These are phyloP conservation scores for Thymelicus sylvestris DNA, from an alignment of 2,888 invertebrate species.

Conservation along the genomic window DNA sequence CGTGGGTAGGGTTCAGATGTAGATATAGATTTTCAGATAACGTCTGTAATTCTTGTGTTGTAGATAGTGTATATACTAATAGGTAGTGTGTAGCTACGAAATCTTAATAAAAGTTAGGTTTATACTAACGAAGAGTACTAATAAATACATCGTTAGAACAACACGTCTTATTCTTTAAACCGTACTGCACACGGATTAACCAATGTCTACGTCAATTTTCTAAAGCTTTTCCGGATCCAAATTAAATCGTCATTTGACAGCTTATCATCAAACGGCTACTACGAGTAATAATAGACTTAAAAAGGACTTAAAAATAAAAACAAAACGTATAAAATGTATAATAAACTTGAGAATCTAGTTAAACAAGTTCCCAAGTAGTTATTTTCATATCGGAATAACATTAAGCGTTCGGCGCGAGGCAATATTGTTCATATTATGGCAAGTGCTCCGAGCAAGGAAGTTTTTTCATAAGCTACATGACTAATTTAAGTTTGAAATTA, in stretches of 20 bases:
- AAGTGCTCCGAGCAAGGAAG: neutral
- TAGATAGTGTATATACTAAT: no score
- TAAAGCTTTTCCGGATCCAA: no score
- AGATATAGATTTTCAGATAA: neutral
- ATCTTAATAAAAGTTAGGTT: no score
- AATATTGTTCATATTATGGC: conserved; percentile 10
- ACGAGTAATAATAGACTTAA: neutral
- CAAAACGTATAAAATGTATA: neutral
- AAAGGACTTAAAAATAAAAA: neutral
- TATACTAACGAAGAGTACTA: no score
- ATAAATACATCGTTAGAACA: no score
- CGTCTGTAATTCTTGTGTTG: neutral
- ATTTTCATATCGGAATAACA: conserved; percentile 20
- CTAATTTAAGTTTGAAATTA: neutral
- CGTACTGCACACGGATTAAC: no score
- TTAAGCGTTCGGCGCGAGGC: conserved; percentile 11
- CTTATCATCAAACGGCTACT: no score
- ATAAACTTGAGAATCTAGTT: neutral
- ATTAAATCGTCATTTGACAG: no score
- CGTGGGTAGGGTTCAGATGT: conserved; percentile 8
- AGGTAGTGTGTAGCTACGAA: no score
- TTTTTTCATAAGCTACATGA: conserved; percentile 10
- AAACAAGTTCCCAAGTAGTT: conserved; percentile 14
- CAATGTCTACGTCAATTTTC: no score
- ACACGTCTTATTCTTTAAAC: no score